Evolutionary conservation across 2,888 invertebrate species (phyloP).

Genomic region (Marasmarcha lunaedactyla): DNA sequence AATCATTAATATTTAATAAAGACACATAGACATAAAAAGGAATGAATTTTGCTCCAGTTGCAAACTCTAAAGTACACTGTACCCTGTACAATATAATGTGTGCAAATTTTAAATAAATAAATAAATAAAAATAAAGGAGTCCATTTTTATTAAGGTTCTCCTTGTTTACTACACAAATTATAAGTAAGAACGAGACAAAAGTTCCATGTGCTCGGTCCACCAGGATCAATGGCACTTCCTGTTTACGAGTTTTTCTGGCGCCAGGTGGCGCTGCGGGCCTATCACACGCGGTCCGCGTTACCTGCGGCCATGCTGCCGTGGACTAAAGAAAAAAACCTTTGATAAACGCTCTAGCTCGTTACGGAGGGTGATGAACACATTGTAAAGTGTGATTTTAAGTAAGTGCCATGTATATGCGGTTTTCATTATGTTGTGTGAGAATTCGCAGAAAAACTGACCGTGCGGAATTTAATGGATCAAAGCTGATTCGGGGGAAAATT

Average conservation of each 20-base stretch:
- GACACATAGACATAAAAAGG: too few relatives aligned
- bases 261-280: slow-evolving; percentile 17
- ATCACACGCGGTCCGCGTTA: slow-evolving; percentile 11
- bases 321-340: too few relatives aligned
- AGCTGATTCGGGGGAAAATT: background rate
- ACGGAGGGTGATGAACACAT: background rate
- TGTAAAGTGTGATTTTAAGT: slow-evolving; percentile 1
- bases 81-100: too few relatives aligned
- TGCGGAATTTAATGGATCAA: background rate
- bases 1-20: too few relatives aligned
- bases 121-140: too few relatives aligned
- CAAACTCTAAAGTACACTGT: too few relatives aligned
- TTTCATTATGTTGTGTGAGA: background rate
- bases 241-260: slow-evolving; percentile 18
- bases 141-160: too few relatives aligned
- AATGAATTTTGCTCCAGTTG: too few relatives aligned
- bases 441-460: background rate
- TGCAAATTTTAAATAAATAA: too few relatives aligned
- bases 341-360: background rate
- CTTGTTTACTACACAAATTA: too few relatives aligned
- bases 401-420: background rate
- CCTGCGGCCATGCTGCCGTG: slow-evolving; percentile 3
- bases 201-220: background rate
- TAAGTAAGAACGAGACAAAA: background rate
- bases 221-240: slow-evolving; percentile 15